Conservation (phyloP, 2,888 invertebrate genomes). For the Tachina fera region DNA sequence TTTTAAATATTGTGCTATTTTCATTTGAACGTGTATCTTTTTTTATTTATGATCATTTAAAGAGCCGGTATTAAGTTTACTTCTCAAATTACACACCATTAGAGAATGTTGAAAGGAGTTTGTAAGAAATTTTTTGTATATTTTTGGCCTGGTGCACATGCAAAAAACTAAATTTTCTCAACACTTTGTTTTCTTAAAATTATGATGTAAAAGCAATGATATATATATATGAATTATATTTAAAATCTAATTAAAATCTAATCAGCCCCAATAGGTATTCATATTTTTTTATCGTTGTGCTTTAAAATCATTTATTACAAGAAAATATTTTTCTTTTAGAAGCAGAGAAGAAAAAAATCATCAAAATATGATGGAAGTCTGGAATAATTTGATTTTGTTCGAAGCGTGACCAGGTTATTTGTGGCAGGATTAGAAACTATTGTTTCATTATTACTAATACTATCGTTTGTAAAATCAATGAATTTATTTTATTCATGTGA, state of each 20-base stretch:
- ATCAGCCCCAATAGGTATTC: too few relatives aligned
- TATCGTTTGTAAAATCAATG: constrained; percentile 6
- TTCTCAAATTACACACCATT: too few relatives aligned
- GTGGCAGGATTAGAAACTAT: constrained; percentile 80
- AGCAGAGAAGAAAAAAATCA: not conserved
- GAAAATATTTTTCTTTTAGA: not conserved
- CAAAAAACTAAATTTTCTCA: too few relatives aligned
- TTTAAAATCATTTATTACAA: not conserved
- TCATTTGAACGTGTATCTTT: not conserved
- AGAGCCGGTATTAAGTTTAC: too few relatives aligned
- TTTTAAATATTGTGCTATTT: constrained; percentile 4
- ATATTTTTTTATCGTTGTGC: not conserved
- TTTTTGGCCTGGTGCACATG: too few relatives aligned
- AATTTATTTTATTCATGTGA: not conserved
- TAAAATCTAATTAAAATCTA: too few relatives aligned
- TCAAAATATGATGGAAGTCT: constrained; percentile 17
- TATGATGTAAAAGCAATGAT: too few relatives aligned
- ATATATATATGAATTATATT: too few relatives aligned
- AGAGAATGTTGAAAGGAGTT: too few relatives aligned
- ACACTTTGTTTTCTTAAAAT: too few relatives aligned
- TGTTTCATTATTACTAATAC: constrained; percentile 78
- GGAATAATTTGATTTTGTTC: constrained; percentile 70
- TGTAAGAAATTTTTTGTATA: too few relatives aligned
- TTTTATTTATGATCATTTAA: not conserved
- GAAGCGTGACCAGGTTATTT: constrained; percentile 80